Evolutionary conservation across 2,113 vertebrate genomes (phyloP).

Genomic region (Castor canadensis): DNA sequence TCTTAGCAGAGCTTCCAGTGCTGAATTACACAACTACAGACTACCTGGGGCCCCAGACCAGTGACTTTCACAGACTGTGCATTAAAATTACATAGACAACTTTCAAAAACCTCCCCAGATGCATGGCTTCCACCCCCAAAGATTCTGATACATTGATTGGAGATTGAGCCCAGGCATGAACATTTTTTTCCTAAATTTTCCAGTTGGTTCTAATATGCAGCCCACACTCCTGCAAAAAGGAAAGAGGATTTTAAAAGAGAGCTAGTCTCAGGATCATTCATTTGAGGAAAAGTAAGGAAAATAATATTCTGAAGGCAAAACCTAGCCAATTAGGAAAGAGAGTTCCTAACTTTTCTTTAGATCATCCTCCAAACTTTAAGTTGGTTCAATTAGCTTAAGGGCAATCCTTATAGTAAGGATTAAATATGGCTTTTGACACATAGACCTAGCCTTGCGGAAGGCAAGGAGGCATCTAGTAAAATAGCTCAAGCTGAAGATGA

Average conservation of each 20-base stretch:
- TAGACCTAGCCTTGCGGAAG: neutral
- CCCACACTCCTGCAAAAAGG: neutral
- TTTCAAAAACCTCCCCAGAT: neutral
- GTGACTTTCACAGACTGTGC: neutral
- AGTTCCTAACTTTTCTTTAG: neutral
- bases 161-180: neutral
- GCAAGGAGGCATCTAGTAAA: neutral
- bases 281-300: neutral
- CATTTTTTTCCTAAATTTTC: neutral
- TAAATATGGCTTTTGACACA: neutral
- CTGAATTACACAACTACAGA: neutral
- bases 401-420: neutral
- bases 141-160: neutral
- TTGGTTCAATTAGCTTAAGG: neutral
- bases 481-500: neutral
- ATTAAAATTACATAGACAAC: slow-evolving; percentile 3
- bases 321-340: neutral
- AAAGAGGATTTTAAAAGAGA: neutral
- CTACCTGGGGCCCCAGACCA: neutral
- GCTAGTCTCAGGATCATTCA: neutral
- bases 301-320: neutral
- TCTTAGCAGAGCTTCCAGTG: neutral
- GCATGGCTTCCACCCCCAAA: neutral
- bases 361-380: neutral
- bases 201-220: neutral